phyloP scores from a whole-genome alignment of 2,888 invertebrate species.

The Dasysyrphus tricinctus region DNA sequence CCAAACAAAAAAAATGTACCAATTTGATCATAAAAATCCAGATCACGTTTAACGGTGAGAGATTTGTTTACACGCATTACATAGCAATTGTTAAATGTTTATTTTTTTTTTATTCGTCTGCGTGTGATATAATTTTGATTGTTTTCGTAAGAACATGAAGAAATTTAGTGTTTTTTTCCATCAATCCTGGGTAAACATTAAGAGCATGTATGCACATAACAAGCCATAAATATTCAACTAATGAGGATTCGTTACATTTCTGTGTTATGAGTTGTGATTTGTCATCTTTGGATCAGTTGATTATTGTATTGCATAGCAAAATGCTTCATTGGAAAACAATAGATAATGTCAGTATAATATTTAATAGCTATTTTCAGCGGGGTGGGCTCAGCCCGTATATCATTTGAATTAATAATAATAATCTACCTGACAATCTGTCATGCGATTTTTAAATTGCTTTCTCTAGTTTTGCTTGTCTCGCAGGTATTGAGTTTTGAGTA shows the following conservation, averaged over 20 bases:
- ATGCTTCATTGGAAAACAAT: constrained; percentile 8
- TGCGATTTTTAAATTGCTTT: constrained; percentile 54
- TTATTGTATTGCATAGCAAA: background rate
- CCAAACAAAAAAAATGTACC: constrained; percentile 25
- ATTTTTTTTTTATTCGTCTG: constrained; percentile 7
- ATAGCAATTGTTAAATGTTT: constrained; percentile 27
- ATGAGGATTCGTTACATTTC: constrained; percentile 43
- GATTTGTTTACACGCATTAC: constrained; percentile 67
- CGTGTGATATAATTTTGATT: constrained; percentile 74
- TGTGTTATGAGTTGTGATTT: constrained; percentile 43
- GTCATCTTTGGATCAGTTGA: background rate
- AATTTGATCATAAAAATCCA: constrained; percentile 37
- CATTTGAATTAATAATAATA: constrained; percentile 53
- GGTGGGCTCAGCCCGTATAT: constrained; percentile 17
- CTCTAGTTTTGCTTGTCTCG: constrained; percentile 24
- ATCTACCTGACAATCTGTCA: constrained; percentile 11
- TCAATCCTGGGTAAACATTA: constrained; percentile 45
- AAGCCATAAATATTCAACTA: constrained; percentile 59
- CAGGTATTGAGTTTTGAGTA: too few species aligned
- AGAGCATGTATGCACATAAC: constrained; percentile 56
- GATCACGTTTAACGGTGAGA: constrained; percentile 65
- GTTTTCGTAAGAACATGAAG: constrained; percentile 70
- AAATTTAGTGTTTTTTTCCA: constrained; percentile 55
- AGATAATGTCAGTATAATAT: constrained; percentile 45
- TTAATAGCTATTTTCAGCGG: constrained; percentile 27